Evolutionary conservation across 2,797 vertebrate species (phyloP).

Genomic region (Acanthurus tractus): DNA sequence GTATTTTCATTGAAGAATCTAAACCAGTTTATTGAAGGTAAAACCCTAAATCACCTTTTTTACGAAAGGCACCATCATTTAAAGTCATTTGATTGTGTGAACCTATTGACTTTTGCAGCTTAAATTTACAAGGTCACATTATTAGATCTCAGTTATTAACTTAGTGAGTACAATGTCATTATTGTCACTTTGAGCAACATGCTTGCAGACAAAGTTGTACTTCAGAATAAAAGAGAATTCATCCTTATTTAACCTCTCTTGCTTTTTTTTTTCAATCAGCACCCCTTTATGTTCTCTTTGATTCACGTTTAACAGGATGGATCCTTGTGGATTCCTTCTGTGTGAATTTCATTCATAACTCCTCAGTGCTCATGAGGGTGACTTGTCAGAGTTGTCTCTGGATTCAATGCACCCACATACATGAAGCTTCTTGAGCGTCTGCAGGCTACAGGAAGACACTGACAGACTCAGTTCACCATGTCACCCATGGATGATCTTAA

Average conservation of each 20-base stretch:
- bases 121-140: not conserved
- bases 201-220: not conserved
- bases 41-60: too few species aligned
- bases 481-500: not conserved
- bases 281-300: conserved; percentile 5
- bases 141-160: not conserved
- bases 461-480: not conserved
- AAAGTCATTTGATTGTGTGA: not conserved
- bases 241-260: conserved; percentile 2
- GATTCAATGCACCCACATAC: conserved; percentile 33
- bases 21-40: too few species aligned
- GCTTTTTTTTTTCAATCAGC: conserved; percentile 8
- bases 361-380: conserved; percentile 7
- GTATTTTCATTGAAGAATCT: too few species aligned
- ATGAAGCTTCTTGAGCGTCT: not conserved
- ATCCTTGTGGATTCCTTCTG: conserved; percentile 12
- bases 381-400: conserved; percentile 26
- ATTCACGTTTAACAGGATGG: conserved; percentile 1
- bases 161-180: too few species aligned
- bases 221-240: not conserved
- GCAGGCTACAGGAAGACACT: too few species aligned
- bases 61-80: too few species aligned
- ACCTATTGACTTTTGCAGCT: not conserved
- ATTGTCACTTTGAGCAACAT: not conserved
- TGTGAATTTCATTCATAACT: not conserved